Base-by-base conservation (phyloP, 30 jellyfish, hydroid and myxozoan species). In the Hydractinia symbiolongicarpus region DNA sequence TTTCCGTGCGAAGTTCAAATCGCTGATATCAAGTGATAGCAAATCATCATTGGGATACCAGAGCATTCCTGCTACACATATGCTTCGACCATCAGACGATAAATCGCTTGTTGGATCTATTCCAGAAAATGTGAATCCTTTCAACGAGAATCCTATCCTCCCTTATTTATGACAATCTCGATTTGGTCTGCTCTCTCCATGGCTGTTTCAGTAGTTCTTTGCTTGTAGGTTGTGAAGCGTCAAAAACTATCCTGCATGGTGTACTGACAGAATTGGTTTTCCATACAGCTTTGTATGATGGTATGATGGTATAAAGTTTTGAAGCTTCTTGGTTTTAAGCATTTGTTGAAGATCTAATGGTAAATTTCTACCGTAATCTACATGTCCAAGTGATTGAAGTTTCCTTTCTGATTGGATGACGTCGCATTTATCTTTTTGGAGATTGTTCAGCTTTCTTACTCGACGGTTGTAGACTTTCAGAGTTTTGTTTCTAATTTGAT, bases 21-120 rank as follows among this genome's bases (percentile, higher is more conserved):
- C 88, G 10, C 71, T 40, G 51, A 79, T 54, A 61, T 79, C 82
- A 49, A 79, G 57, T n/a, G 86, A n/a, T 16, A 79, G 44, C 13
- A 49, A 70, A 67, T 79, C 88, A 62, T 52, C 71, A 54, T 79
- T 30, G 14, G 86, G 86, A 60, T 55, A 66, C 83, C 13, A 79
- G 53, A 40, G 74, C 44, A 62, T 79, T 11, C 78, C 78, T 15
- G 78, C 15, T 19, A 72, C 81, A 17, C 61, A n/a, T 49, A 72
- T 30, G 51, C 81, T 72, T 17, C 4, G 9, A 7, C 81, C 62
- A 17, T 72, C 81, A n/a, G 9, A 6, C 0, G 57, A 21, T 8
- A 72, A 51, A 15, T 49, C n/a, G 30, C 50, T 58, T 21, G 50
- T 15, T 8, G 81, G 81, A 6, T 44, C 14, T 15, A 6, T 72